These are phyloP conservation scores for Trogon melanurus DNA, from an alignment of 2,113 vertebrate species.

Conservation along the genomic window DNA sequence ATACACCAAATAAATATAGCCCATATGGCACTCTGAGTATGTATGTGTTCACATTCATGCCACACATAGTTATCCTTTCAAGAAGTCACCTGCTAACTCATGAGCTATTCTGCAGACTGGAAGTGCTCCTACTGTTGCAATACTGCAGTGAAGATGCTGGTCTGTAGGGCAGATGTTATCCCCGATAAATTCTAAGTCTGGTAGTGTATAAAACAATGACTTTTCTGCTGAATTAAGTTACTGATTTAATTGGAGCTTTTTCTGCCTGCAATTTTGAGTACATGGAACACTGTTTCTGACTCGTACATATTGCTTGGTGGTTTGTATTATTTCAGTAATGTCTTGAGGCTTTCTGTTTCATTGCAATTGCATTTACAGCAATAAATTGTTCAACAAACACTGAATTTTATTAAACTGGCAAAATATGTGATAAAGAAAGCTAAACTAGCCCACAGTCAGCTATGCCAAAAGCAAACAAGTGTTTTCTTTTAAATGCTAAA, in stretches of 20 bases:
- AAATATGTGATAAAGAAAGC: conserved; percentile 49
- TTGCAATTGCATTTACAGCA: conserved; percentile 42
- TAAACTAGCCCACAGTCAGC: conserved; percentile 2
- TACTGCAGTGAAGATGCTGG: background rate
- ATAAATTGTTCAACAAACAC: conserved; percentile 55
- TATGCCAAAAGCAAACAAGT: conserved; percentile 54
- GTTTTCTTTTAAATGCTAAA: conserved; percentile 39
- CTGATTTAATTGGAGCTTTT: conserved; percentile 43
- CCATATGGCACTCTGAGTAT: conserved; percentile 51
- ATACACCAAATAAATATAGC: conserved; percentile 50
- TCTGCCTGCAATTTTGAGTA: conserved; percentile 34
- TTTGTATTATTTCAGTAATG: conserved; percentile 43
- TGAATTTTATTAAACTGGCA: conserved; percentile 61
- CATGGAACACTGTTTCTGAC: conserved; percentile 22
- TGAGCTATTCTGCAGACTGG: background rate
- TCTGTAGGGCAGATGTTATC: conserved; percentile 50
- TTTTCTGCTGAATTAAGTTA: conserved; percentile 37
- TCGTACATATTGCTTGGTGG: conserved; percentile 26
- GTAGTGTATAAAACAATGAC: background rate
- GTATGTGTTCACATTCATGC: conserved; percentile 46
- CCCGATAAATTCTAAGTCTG: background rate
- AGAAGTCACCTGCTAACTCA: conserved; percentile 53
- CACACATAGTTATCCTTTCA: conserved; percentile 60
- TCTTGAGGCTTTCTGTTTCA: conserved; percentile 57
- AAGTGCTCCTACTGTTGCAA: conserved; percentile 26